Base-by-base conservation (phyloP, 2,797 vertebrate species). In the Propithecus perrieri region DNA sequence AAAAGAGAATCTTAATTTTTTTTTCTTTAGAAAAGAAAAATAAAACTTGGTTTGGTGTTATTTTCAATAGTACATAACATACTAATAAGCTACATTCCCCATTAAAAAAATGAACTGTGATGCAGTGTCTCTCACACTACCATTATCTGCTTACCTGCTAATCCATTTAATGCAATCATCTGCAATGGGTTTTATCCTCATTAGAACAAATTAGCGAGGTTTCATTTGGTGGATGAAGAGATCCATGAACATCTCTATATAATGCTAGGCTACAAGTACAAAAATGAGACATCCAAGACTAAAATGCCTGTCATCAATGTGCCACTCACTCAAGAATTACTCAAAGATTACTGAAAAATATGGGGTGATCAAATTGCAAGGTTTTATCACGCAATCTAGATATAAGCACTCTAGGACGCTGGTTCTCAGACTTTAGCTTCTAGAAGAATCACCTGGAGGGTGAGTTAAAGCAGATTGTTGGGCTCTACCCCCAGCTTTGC, bases 131-230 rank as follows among this genome's bases (percentile, higher is more conserved):
- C 74, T 92, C 46, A 35, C 59, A 85, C 35, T 69, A 85, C 46
- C 69, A 30, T 35, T 85, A 91, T 59, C 83, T 92, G 74, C 71
- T 96, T 88, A 95, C 83, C 57, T 81, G 43, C 53, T 95, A 96
- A 97, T 78, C 75, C 63, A 74, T 76, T 96, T 94, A 94, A 69
- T 85, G 84, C n/a, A 85, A 89, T 96, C 67, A 59, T 91, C 46
- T 84, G 69, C 69, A 89, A 79, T 89, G 63, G 74, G 79, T 85
- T 95, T 84, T 79, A 96, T 69, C 85, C 46, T 92, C 65, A 95
- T 89, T 78, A 94, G 85, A 38, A 95, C 28, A 86, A 96, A 94
- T 96, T 89, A 93, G 79, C 69, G 41, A 93, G 50, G 79, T 85
- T 89, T 93, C 89, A 84, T 85, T 95, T 92, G 74, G 43, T 53